Evolutionary conservation across 2,888 invertebrate genomes (phyloP), one percentile per base, ranked within the genome.

Genomic region (Odontothrips loti): DNA sequence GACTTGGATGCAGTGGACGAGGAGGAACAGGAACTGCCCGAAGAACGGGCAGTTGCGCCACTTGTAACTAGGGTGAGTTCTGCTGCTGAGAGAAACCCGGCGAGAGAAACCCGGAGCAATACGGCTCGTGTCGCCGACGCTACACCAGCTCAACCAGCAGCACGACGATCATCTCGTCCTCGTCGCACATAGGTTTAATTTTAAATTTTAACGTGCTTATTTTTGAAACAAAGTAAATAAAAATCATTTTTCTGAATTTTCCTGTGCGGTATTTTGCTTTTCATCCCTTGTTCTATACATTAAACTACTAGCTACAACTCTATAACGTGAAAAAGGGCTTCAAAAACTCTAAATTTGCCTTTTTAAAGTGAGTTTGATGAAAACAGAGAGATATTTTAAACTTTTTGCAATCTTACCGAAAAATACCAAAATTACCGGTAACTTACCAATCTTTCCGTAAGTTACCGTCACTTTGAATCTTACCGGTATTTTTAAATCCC

Each of bases 401-500:
- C 20, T 58, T 58, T 17, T 58, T 20, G 15, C 58, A n/a, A 58
- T 20, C 17, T 20, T 58, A 20, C 17, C 58, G 58, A 58, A 58
- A 58, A 58, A 20, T 58, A 58, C 58, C 58, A 58, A 58, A 15
- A 58, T 20, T 58, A 58, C 58, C 20, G 20, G 58, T 58, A 58
- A 58, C 58, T 58, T 58, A 58, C 58, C 20, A 20, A 58, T 20
- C 58, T 58, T 58, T 15, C 34, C 58, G 58, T 58, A 58, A 58
- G 58, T 58, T 58, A 58, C 58, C 58, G 58, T 58, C 17, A 58
- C 58, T 58, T 58, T 58, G 58, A 58, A 58, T n/a, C 20, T 58
- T 11, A 58, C 58, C 58, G 58, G 58, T 58, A 58, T 58, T 58
- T 58, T 58, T 58, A 58, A 58, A 58, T 20, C 58, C 58, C 58